phyloP scores from a whole-genome alignment of 2,888 invertebrate genomes.

The Leptinotarsa rubiginosa region DNA sequence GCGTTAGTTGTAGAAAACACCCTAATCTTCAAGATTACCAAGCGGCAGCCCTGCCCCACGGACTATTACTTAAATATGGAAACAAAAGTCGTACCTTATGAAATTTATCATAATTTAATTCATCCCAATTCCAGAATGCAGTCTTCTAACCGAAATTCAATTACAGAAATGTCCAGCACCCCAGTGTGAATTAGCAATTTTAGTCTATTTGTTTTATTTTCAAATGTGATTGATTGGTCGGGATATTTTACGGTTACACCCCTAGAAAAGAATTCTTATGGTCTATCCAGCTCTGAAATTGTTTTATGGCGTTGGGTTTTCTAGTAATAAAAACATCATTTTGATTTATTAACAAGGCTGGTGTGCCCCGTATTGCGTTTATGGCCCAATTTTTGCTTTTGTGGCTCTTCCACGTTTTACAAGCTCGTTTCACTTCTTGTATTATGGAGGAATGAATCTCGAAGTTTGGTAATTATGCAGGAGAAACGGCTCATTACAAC shows the following conservation, averaged over 20 bases:
- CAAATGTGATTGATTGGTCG: slow-evolving; percentile 32
- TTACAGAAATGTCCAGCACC: slow-evolving; percentile 33
- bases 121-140: slow-evolving; percentile 11
- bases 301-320: slow-evolving; percentile 51
- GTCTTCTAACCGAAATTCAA: slow-evolving; percentile 30
- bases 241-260: slow-evolving; percentile 38
- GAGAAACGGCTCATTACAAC: slow-evolving; percentile 20
- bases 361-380: slow-evolving; percentile 50
- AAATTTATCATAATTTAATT: slow-evolving; percentile 29
- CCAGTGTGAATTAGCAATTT: slow-evolving; percentile 42
- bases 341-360: slow-evolving; percentile 56
- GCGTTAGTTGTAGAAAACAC: too few relatives aligned
- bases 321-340: slow-evolving; percentile 58
- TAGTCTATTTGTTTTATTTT: slow-evolving; percentile 37
- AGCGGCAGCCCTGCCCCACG: background rate
- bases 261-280: slow-evolving; percentile 31
- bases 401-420: slow-evolving; percentile 44
- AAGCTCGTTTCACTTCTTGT: slow-evolving; percentile 33
- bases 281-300: slow-evolving; percentile 45
- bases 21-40: too few relatives aligned
- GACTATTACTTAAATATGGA: background rate
- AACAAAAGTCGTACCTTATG: slow-evolving; percentile 5
- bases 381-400: slow-evolving; percentile 51
- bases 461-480: slow-evolving; percentile 33
- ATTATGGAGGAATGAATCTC: slow-evolving; percentile 33